A percentile compares a stretch with the other conserved stretches of the same genome.
phyloP scores from a whole-genome alignment of 2,888 invertebrate genomes.

The Pollenia angustigena region DNA sequence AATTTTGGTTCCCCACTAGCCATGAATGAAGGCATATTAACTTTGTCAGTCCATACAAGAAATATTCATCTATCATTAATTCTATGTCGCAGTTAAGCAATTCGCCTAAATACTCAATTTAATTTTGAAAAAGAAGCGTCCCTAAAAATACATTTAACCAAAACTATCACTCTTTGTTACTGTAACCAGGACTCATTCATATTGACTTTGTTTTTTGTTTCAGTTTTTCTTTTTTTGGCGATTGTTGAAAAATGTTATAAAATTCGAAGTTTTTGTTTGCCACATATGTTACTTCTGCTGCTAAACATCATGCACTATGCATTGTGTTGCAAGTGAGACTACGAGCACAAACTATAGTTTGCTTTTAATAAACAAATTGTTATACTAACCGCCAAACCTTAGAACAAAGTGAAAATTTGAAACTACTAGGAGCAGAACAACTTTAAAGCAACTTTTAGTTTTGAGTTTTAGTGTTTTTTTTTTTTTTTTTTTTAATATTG shows the following conservation, averaged over 20 bases:
- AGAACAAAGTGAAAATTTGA: neutral
- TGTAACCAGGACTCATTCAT: too few relatives aligned
- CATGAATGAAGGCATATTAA: too few relatives aligned
- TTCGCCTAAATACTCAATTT: too few relatives aligned
- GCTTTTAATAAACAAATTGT: conserved; percentile 45
- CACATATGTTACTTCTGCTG: conserved; percentile 26
- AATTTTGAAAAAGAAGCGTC: neutral
- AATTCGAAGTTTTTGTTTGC: conserved; percentile 20
- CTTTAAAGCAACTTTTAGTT: conserved; percentile 23
- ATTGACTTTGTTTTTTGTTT: too few relatives aligned
- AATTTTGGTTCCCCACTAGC: too few relatives aligned
- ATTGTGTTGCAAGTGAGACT: neutral
- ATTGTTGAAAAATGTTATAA: conserved; percentile 8
- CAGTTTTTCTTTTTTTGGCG: neutral
- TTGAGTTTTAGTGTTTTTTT: neutral
- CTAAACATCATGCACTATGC: neutral
- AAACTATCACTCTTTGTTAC: neutral
- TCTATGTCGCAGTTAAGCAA: too few relatives aligned
- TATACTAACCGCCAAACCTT: conserved; percentile 28
- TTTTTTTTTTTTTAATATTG: neutral
- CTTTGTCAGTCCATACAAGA: too few relatives aligned
- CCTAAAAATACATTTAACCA: neutral
- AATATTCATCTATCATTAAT: too few relatives aligned
- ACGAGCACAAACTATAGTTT: conserved; percentile 10
- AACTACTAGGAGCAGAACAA: neutral